phyloP scores from a whole-genome alignment of 2,113 vertebrate species.

The Megaptera novaeangliae region DNA sequence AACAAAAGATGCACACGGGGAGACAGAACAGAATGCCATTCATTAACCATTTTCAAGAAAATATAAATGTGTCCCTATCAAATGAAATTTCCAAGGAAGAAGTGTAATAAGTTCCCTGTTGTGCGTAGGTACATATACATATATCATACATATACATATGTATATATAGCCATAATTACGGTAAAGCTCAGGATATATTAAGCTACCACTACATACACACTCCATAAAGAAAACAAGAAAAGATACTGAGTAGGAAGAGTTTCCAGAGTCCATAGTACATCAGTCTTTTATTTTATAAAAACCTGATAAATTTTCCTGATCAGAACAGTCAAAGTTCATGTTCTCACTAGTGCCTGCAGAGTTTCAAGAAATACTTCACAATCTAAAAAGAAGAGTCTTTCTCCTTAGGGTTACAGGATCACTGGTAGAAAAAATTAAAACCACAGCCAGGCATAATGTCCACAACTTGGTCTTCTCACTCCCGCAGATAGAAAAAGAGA shows the following conservation, averaged over 20 bases:
- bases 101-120: neutral
- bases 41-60: neutral
- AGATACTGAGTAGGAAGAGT: neutral
- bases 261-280: neutral
- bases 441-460: neutral
- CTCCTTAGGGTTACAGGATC: neutral
- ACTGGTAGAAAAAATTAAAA: neutral
- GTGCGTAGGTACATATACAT: neutral
- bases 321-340: neutral
- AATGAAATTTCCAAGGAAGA: neutral
- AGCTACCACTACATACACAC: neutral
- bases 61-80: neutral
- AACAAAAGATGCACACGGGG: neutral
- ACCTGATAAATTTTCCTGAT: neutral
- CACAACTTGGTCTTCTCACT: neutral
- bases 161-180: neutral
- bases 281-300: neutral
- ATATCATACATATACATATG: neutral
- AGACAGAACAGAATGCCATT: neutral
- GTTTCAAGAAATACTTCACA: neutral
- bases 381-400: neutral
- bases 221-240: neutral
- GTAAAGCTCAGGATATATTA: neutral
- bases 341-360: neutral
- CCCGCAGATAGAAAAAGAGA: neutral